These are phyloP conservation scores for Psylliodes chrysocephalus DNA, from an alignment of 2,888 invertebrate genomes.

Conservation along the genomic window DNA sequence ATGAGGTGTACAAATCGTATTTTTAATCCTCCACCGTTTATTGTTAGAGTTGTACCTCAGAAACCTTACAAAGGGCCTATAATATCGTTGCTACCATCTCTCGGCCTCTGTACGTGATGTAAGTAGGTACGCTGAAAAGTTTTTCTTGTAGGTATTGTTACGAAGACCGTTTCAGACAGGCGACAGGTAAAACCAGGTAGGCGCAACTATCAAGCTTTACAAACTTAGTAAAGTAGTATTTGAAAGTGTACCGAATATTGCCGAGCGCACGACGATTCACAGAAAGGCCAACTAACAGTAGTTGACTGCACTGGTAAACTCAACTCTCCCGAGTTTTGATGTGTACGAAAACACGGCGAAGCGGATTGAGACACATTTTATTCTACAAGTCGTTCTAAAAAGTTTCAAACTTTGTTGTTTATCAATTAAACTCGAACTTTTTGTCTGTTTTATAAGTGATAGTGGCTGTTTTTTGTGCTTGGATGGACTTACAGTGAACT, in stretches of 20 bases:
- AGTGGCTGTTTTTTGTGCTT: constrained; percentile 22
- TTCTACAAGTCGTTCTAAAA: constrained; percentile 3
- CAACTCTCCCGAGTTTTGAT: neutral
- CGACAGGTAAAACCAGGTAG: constrained; percentile 46
- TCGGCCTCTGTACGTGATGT: constrained; percentile 17
- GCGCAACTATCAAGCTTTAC: constrained; percentile 38
- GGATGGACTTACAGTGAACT: constrained; percentile 36
- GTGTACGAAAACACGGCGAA: constrained; percentile 24
- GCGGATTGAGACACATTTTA: neutral
- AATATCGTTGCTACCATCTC: neutral
- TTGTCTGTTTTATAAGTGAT: constrained; percentile 5
- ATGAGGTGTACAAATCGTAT: neutral
- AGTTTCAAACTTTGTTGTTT: constrained; percentile 20
- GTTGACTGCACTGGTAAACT: constrained; percentile 41
- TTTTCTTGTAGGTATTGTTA: constrained; percentile 37
- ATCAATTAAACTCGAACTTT: constrained; percentile 27
- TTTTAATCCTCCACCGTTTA: neutral
- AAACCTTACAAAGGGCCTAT: neutral
- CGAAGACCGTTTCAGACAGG: constrained; percentile 24
- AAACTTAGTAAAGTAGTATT: constrained; percentile 40
- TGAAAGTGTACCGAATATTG: constrained; percentile 41
- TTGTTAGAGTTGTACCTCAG: neutral
- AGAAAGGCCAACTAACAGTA: constrained; percentile 45
- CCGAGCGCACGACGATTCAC: constrained; percentile 32
- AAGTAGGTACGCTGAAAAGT: constrained; percentile 21